phyloP scores from a whole-genome alignment of 1,140 invertebrate genomes.

The Mercenaria mercenaria region DNA sequence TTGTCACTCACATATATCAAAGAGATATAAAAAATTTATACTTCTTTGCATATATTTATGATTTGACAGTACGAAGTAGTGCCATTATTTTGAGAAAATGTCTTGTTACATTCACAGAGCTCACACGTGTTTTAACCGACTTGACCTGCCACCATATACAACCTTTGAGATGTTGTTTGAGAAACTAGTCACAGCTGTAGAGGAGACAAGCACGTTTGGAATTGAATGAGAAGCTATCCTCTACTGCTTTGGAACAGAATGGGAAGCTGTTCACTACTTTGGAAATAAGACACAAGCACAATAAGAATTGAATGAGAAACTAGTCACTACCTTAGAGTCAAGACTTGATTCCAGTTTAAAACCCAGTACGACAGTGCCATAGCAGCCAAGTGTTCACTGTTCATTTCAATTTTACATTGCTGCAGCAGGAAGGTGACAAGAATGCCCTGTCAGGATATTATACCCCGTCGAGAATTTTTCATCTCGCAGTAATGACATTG shows the following conservation, averaged over 20 bases:
- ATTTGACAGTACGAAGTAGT: too few species aligned
- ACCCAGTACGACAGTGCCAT: not conserved
- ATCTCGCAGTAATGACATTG: too few species aligned
- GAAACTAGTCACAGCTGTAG: conserved; percentile 97
- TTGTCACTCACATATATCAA: too few species aligned
- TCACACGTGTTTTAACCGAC: conserved; percentile 98
- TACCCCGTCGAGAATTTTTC: too few species aligned
- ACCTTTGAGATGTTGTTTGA: conserved; percentile 97
- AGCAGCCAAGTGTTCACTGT: too few species aligned
- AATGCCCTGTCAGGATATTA: too few species aligned
- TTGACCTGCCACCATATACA: conserved; percentile 98
- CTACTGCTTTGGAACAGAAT: not conserved
- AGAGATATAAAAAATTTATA: too few species aligned
- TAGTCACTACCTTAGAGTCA: not conserved
- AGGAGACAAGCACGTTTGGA: conserved; percentile 99
- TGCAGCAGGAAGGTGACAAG: too few species aligned
- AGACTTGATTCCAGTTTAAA: too few species aligned
- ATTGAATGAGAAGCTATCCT: conserved; percentile 91
- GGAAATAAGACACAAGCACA: not conserved
- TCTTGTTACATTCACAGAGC: conserved; percentile 90
- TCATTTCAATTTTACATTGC: too few species aligned
- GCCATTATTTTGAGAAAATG: too few species aligned
- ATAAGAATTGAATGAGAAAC: not conserved
- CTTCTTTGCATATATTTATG: too few species aligned
- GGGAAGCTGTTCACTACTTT: not conserved